Evolutionary conservation across 2,888 invertebrate genomes (phyloP), one percentile per base, ranked within the genome.

Genomic region (Euzetes globulus): DNA sequence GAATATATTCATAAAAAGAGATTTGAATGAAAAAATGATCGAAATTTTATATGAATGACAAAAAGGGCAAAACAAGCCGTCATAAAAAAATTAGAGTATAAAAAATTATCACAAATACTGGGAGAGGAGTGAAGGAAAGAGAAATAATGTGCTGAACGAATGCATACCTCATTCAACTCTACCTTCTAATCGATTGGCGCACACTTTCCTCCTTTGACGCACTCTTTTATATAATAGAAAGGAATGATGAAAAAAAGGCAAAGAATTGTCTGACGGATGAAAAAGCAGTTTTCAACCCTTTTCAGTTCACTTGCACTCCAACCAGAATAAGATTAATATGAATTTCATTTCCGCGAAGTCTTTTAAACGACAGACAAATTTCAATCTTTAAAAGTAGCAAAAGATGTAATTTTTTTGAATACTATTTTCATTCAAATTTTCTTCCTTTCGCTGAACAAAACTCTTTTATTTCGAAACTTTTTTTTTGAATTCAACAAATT

Each of bases 141-240:
- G 47, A 47, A 45, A 41, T n/a, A 70, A 70, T 45, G 19, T 70
- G 41, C 19, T 25, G 25, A 19, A 37, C 37, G 37, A 68, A 68
- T 22, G 19, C 37, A 17, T 45, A 70, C 45, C 25, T 27, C 58
- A 70, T 47, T 41, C 37, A 65, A 41, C 37, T 41, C 65, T 70
- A 70, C 70, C 70, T 70, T 70, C 41, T 70, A 70, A 70, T 70
- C 70, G 70, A 70, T 70, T 47, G 70, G 45, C 41, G 41, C 70
- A 70, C 70, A 70, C 70, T 70, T 70, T 70, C 47, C 47, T 63
- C 41, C 19, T 65, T 65, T 65, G 22, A 70, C 45, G 41, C 70
- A 70, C 70, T 47, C 70, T 45, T 60, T 27, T 70, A 70, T 19
- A 41, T 37, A 19, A 70, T 9, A 47, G 19, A 7, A 47, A 37